Evolutionary conservation across 2,113 vertebrate genomes (phyloP), one percentile per base, ranked within the genome.

Genomic region (Bostrychus sinensis): DNA sequence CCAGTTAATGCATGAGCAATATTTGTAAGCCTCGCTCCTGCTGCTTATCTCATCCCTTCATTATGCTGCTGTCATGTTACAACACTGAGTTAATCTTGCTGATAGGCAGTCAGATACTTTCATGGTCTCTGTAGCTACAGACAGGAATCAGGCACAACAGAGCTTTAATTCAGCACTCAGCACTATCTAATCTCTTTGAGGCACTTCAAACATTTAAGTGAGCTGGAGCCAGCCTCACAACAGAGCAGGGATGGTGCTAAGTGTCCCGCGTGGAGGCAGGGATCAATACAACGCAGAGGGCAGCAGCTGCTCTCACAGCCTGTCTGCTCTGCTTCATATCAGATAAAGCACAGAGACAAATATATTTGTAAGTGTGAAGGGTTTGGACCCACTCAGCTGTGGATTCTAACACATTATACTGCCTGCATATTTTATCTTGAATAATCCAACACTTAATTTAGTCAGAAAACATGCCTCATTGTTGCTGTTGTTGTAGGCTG

Each of bases 271-370:
- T 22, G 62, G 68, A 65, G 39, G 50, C 28, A 50, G 60, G 34
- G 77, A 81, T 83, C 69, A 67, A 71, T 74, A 63, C 38, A 17
- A 38, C 39, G 57, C 41, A 55, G 53, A 59, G 74, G 58, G n/a
- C 62, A 37, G 70, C 66, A 77, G 75, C 63, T 75, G 66, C 54
- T 39, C 20, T 45, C 58, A 63, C 69, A 80, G 60, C 43, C 23
- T 19, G 68, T 60, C 60, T 48, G 7, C 56, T 23, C 11, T 25
- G n/a, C 66, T 9, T 12, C 1, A 14, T 32, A 58, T 69, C 48
- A 59, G 36, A 56, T 50, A 43, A 57, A 62, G 75, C 42, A 56
- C 37, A 13, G 22, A 48, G 56, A 20, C 28, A 43, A 67, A 75
- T 72, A 62, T 45, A 59, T 48, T 57, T 77, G 57, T 19, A n/a